phyloP scores from a whole-genome alignment of 2,113 vertebrate species.

The Galbula dea region DNA sequence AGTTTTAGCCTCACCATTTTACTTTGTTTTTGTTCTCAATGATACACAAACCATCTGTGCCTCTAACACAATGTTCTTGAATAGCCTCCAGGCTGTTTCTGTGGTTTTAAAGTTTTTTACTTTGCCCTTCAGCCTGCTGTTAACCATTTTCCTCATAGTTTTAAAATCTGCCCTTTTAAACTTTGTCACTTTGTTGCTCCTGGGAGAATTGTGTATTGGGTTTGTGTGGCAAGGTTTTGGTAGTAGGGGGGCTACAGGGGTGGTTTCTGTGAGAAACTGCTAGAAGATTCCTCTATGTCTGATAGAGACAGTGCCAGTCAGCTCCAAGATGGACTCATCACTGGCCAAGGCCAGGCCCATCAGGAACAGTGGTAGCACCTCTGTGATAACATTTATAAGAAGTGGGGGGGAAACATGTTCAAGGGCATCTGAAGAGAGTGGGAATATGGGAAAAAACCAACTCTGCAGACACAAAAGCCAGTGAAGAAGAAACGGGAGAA shows the following conservation, averaged over 20 bases:
- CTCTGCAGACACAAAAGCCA: neutral
- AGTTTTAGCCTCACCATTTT: slow-evolving; percentile 58
- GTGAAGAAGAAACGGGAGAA: neutral
- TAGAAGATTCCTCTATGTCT: neutral
- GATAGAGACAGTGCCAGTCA: neutral
- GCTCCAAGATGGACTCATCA: neutral
- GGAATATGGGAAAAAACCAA: neutral
- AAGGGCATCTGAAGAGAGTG: neutral
- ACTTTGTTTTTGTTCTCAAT: slow-evolving; percentile 56
- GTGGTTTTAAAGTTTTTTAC: slow-evolving; percentile 70
- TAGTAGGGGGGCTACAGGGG: neutral
- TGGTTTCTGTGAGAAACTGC: neutral
- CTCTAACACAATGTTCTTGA: slow-evolving; percentile 72
- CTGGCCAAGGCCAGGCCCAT: neutral
- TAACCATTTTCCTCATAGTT: slow-evolving; percentile 63
- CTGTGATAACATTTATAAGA: neutral
- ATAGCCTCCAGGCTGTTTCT: slow-evolving; percentile 68
- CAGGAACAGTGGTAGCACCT: too few species aligned
- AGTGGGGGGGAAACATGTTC: neutral
- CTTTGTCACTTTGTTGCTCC: slow-evolving; percentile 22
- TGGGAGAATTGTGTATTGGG: neutral
- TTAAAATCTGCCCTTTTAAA: slow-evolving; percentile 67
- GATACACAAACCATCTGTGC: slow-evolving; percentile 70
- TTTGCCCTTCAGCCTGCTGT: slow-evolving; percentile 71
- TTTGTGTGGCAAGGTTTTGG: neutral